These are phyloP conservation scores for Pelmatolapia mariae DNA, from an alignment of 2,113 vertebrate genomes.

Conservation along the genomic window DNA sequence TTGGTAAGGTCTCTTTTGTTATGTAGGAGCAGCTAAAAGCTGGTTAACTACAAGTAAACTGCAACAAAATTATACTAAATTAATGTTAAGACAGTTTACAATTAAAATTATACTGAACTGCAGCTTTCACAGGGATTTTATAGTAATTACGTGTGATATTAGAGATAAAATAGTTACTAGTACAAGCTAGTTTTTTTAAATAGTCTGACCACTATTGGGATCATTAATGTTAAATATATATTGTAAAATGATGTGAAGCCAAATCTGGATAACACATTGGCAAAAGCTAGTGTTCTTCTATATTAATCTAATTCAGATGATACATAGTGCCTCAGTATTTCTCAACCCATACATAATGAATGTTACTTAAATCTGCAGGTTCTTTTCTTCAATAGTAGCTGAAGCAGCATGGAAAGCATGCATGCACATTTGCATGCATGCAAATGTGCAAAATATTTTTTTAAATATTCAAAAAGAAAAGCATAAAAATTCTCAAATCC, in stretches of 20 bases:
- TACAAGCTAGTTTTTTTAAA: background rate
- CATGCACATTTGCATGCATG: too few species aligned
- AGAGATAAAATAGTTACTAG: background rate
- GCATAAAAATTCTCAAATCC: background rate
- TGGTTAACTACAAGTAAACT: background rate
- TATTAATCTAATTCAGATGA: background rate
- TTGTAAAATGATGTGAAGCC: background rate
- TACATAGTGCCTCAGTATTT: background rate
- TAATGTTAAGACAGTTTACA: background rate
- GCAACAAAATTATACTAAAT: background rate
- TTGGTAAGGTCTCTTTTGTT: slow-evolving; percentile 76
- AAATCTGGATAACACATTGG: background rate
- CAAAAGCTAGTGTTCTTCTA: background rate
- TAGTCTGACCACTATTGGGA: background rate
- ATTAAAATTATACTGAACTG: background rate
- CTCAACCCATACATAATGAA: background rate
- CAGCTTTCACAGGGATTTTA: background rate
- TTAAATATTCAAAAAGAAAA: background rate
- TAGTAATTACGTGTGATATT: background rate
- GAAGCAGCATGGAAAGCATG: background rate
- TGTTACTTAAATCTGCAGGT: background rate
- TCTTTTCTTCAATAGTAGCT: background rate
- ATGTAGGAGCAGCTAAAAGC: background rate
- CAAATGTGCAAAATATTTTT: background rate
- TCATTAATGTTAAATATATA: background rate